Evolutionary conservation across 2,888 invertebrate genomes (phyloP), one percentile per base, ranked within the genome.

Genomic region (Xanthorhoe spadicearia): DNA sequence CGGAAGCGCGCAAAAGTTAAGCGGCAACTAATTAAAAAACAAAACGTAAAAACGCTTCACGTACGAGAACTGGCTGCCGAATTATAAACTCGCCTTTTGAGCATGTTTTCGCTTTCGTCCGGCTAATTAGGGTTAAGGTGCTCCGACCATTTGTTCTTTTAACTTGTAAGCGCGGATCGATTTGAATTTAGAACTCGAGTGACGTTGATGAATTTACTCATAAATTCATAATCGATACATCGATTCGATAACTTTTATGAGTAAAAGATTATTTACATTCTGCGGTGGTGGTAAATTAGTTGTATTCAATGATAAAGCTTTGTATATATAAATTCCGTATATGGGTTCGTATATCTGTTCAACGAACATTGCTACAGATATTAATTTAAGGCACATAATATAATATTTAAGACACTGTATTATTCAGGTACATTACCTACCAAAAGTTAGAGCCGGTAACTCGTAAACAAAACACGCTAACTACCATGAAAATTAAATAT

Each of bases 11-110:
- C 81, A 82, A 83, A 89, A 87, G 84, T 89, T 86, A 87, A 89
- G 83, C 85, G 87, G 84, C 84, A 87, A 89, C 86, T 89, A 89
- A 90, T 89, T 90, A 87, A 89, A 87, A 88, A 87, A 87, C 85
- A 88, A 89, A 88, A 86, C 82, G 68, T 79, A 80, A 82, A 83
- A 83, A 77, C 78, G 75, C 78, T 78, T 83, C 78, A 85, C 83
- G 80, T 76, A 75, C 82, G 83, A 82, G 67, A 83, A 82, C 84
- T 84, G 86, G 84, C 85, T 87, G 85, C 83, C 84, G 84, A 88
- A 88, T 89, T 79, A 74, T 85, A 82, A 87, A 84, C 81, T 86
- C 81, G 73, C 83, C 82, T 76, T 85, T 88, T 88, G 86, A 81
- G 82, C 83, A 75, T 77, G 81, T 81, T 90, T 87, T 89, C 84